Conservation (phyloP, 2,888 invertebrate genomes). For the Lydus trimaculatus region DNA sequence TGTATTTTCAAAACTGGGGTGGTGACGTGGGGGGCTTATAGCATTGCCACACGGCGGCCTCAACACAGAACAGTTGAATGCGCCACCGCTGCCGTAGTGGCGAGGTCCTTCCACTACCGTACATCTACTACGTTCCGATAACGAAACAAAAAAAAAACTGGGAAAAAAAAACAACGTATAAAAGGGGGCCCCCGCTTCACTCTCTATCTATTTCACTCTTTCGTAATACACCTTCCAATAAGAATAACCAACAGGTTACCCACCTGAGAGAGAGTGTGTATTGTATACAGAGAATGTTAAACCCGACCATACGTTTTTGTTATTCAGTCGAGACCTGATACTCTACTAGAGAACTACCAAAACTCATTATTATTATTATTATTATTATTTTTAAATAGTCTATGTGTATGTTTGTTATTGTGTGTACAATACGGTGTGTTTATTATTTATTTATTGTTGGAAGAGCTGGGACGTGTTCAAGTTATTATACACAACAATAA, state of each 20-base stretch:
- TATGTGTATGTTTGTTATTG: background rate
- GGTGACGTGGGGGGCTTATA: conserved; percentile 34
- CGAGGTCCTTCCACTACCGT: conserved; percentile 53
- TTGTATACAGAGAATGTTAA: background rate
- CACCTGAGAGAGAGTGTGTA: background rate
- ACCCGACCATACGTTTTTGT: conserved; percentile 5
- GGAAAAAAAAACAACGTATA: background rate
- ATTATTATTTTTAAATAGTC: background rate
- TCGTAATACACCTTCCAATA: conserved; percentile 3
- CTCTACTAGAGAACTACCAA: background rate
- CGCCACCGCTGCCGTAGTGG: conserved; percentile 58
- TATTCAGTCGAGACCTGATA: conserved; percentile 6
- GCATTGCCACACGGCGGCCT: conserved; percentile 48
- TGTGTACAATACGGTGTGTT: background rate
- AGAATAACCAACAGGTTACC: background rate
- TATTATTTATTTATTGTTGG: background rate
- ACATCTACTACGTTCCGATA: conserved; percentile 19
- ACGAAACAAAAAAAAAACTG: too few relatives aligned
- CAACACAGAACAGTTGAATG: conserved; percentile 54
- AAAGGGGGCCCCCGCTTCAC: conserved; percentile 34
- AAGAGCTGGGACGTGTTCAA: background rate
- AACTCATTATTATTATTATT: background rate
- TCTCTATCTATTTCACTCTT: conserved; percentile 1
- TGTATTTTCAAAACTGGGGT: conserved; percentile 11
- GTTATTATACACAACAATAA: conserved; percentile 8